Evolutionary conservation across 2,113 vertebrate genomes (phyloP).

Genomic region (Uria aalge): DNA sequence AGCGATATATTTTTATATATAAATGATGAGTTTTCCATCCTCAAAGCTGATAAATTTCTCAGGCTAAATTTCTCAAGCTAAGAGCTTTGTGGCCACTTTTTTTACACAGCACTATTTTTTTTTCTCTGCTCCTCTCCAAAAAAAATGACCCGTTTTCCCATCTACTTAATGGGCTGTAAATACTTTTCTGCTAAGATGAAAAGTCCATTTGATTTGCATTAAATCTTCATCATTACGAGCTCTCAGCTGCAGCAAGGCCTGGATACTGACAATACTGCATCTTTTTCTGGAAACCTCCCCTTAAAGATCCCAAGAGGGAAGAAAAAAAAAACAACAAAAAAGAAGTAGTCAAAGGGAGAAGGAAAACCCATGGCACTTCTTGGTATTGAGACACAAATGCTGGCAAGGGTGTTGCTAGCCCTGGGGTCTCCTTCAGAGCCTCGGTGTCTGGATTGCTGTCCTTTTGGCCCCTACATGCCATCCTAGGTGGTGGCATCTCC

Average conservation of each 20-base stretch:
- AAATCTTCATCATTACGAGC: slow-evolving; percentile 53
- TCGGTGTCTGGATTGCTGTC: accelerated
- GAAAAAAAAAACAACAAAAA: neutral
- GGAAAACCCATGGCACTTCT: neutral
- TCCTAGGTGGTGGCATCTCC: neutral
- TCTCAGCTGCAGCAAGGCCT: neutral
- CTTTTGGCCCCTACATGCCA: neutral
- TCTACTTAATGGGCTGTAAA: slow-evolving; percentile 65
- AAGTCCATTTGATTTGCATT: slow-evolving; percentile 69
- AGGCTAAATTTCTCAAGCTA: slow-evolving; percentile 26
- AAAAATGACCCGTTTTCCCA: slow-evolving; percentile 39
- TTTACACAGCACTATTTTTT: neutral
- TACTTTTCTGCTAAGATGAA: slow-evolving; percentile 64
- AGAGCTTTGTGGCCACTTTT: slow-evolving; percentile 29
- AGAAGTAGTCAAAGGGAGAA: neutral
- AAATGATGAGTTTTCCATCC: slow-evolving; percentile 66
- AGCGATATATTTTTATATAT: slow-evolving; percentile 57
- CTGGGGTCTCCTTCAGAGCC: neutral
- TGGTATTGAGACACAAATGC: neutral
- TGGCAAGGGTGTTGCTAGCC: neutral
- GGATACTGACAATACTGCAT: neutral
- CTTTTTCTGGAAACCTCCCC: slow-evolving; percentile 14
- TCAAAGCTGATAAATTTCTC: slow-evolving; percentile 55
- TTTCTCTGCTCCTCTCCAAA: slow-evolving; percentile 8
- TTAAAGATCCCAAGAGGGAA: neutral